Base-by-base conservation (phyloP, 2,797 vertebrate species). In the Poecilia gillii region DNA sequence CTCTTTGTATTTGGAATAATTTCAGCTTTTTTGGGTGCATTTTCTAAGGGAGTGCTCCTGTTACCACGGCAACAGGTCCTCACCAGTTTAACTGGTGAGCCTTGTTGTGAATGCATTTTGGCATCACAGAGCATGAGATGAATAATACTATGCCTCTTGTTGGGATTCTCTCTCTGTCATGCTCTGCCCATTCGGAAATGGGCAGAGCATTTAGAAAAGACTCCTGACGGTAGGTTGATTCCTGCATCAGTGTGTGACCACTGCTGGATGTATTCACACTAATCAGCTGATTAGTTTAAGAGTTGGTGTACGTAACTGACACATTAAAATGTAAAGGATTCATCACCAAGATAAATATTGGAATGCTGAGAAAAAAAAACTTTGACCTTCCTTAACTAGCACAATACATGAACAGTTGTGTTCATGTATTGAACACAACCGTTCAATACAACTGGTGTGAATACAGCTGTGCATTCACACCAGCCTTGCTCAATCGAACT, bases 21-120 rank as follows among this genome's bases (percentile, higher is more conserved):
- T 74, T 64, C 23, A 57, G 59, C 41, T 13, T 53, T 81, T 82
- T 83, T 84, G 78, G 73, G 4, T 51, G 74, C 33, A 73, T 82
- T 75, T 84, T 57, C 59, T 72, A 25, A 28, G 31, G 28, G 85
- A 75, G 68, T 78, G 72, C 49, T 79, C 53, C 76, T 70, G 89
- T 94, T 87, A 81, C 90, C 85, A 81, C 1, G 53, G 87, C 79
- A 86, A 93, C 89, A 53, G 39, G 36, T 81, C 45, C 76, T 84
- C 66, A 23, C 45, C 66, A 80, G 77, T 74, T 72, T 73, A 62
- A 74, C 28, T 28, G 28, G 33, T 64, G 45, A 59, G 11, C 31
- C 20, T 51, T 80, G 47, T n/a, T 74, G 36, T 68, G 28, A 73
- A 73, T 66, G 33, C 25, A 49, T 28, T 70, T 70, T 51, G 39